Evolutionary conservation across 2,888 invertebrate genomes (phyloP).

Genomic region (Drosophila silvestris): DNA sequence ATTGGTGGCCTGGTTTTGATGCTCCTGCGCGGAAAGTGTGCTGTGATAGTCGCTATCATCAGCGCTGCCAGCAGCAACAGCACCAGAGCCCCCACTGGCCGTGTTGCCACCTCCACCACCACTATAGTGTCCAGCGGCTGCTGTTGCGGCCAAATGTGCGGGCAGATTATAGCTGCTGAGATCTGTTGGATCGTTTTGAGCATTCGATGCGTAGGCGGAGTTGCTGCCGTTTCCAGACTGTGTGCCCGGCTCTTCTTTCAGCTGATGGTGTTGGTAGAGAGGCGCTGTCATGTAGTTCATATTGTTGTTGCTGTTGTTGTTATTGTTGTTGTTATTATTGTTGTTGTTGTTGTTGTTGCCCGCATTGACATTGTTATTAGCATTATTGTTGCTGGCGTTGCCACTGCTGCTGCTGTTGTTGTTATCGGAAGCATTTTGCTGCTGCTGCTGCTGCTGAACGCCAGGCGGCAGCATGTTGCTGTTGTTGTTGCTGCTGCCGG

Average conservation of each 20-base stretch:
- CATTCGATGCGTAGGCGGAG: constrained; percentile 79
- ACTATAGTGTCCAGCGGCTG: constrained; percentile 67
- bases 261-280: constrained; percentile 83
- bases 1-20: constrained; percentile 76
- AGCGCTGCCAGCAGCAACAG: constrained; percentile 48
- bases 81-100: constrained; percentile 25
- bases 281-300: constrained; percentile 84
- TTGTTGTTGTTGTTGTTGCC: constrained; percentile 40
- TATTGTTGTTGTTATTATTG: constrained; percentile 60
- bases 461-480: constrained; percentile 74
- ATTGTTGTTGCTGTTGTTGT: constrained; percentile 80
- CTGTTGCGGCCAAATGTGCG: constrained; percentile 70
- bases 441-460: constrained; percentile 57
- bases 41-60: constrained; percentile 82
- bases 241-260: constrained; percentile 85
- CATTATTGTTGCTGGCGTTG: constrained; percentile 53
- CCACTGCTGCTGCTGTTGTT: constrained; percentile 42
- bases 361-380: constrained; percentile 47
- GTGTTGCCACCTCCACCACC: constrained; percentile 68
- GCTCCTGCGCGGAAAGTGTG: constrained; percentile 78
- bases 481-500: constrained; percentile 40
- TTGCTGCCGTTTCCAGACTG: constrained; percentile 69
- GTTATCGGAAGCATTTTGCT: constrained; percentile 65
- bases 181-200: constrained; percentile 83
- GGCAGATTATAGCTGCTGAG: constrained; percentile 82